phyloP scores from a whole-genome alignment of 2,888 invertebrate species.

The Napeogenes inachia region DNA sequence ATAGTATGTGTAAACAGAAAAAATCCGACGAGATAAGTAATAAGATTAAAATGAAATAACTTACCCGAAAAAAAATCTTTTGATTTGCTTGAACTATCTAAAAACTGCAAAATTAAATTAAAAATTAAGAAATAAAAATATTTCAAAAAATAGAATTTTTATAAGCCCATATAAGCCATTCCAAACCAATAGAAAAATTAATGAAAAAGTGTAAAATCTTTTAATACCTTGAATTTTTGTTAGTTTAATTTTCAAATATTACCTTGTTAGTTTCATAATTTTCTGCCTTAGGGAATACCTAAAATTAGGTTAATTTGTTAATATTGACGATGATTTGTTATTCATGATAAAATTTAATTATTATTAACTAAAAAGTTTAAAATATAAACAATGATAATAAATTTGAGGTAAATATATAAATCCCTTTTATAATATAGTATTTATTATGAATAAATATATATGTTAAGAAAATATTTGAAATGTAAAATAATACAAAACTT shows the following conservation, averaged over 20 bases:
- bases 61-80: too few species aligned
- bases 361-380: not conserved
- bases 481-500: constrained; percentile 20
- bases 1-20: too few species aligned
- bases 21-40: too few species aligned
- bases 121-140: too few species aligned
- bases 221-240: not conserved
- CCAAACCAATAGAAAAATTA: too few species aligned
- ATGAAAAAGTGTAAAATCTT: too few species aligned
- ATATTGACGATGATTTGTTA: constrained; percentile 4
- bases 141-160: too few species aligned
- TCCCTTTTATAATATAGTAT: not conserved
- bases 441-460: not conserved
- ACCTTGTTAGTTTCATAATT: constrained; percentile 22
- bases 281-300: constrained; percentile 20
- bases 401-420: not conserved
- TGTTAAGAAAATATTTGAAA: constrained; percentile 1
- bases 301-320: constrained; percentile 21
- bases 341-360: not conserved
- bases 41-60: too few species aligned
- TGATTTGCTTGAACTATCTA: too few species aligned
- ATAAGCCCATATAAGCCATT: too few species aligned
- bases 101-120: too few species aligned
- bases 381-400: not conserved
- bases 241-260: not conserved